These are phyloP conservation scores for Aricia agestis DNA, from an alignment of 1,140 invertebrate genomes.

Conservation along the genomic window DNA sequence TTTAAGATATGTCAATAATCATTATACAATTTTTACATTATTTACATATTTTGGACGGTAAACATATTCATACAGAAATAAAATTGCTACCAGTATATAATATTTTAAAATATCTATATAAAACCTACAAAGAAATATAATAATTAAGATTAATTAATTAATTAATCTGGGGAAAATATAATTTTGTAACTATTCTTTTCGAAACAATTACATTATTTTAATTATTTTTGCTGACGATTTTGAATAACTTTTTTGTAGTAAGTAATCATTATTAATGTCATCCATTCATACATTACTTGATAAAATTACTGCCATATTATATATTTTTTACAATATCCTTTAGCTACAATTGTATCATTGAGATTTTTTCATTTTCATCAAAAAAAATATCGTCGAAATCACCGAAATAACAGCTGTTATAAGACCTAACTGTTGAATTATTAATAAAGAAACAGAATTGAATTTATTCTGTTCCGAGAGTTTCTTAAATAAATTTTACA, in stretches of 20 bases:
- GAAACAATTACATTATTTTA: neutral
- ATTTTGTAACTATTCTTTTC: neutral
- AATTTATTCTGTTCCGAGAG: neutral
- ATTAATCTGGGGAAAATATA: too few species aligned
- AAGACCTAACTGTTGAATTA: neutral
- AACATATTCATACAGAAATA: slow-evolving; percentile 9
- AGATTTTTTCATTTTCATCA: neutral
- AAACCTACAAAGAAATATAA: too few species aligned
- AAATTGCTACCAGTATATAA: neutral
- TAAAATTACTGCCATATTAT: too few species aligned
- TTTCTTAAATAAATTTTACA: slow-evolving; percentile 4
- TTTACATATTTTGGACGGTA: slow-evolving; percentile 10
- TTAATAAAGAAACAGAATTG: neutral
- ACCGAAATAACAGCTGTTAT: neutral
- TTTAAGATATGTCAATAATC: slow-evolving; percentile 4
- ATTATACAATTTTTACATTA: neutral
- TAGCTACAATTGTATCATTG: neutral
- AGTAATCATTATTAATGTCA: too few species aligned
- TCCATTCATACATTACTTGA: too few species aligned
- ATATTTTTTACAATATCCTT: too few species aligned
- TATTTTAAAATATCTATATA: neutral
- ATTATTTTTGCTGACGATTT: neutral
- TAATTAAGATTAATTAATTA: too few species aligned
- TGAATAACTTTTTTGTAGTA: too few species aligned
- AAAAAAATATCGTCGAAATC: neutral